Evolutionary conservation across 2,797 vertebrate species (phyloP), one percentile per base, ranked within the genome.

Genomic region (Cirrhinus molitorella): DNA sequence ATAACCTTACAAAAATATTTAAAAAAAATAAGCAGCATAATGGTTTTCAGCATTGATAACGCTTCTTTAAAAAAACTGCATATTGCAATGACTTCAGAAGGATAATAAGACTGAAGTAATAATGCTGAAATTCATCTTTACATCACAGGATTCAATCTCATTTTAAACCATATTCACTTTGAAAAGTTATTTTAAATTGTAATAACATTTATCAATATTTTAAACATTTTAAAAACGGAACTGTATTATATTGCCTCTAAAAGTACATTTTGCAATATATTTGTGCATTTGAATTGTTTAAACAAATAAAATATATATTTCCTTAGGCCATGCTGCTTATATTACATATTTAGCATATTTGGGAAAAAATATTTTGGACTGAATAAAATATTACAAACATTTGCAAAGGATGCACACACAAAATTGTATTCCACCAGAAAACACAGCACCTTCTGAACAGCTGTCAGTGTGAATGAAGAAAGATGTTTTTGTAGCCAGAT

Each of bases 401-500:
- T 71, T 19, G 23, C 1, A 21, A 31, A 34, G 12, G 25, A 16
- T 61, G 70, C 47, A 51, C 7, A 8, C 11, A 59, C 16, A 5
- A 71, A 70, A 59, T 12, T 19, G 11, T 40, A 28, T 17, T 76
- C 55, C n/a, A 37, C 12, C 12, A 37, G 49, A 31, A n/a, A 16
- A 8, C 28, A 53, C 3, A 34, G 19, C 34, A 61, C 16, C 53
- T 77, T 59, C 14, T 17, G 23, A 59, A 45, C 0, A 23, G 14
- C 37, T 76, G n/a, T 59, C 55, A 25, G 66, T 68, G 11, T 68
- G 11, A 40, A 53, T 53, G 47, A 51, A 73, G n/a, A 77, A 28
- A 61, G 55, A 61, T 61, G 37, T 77, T 45, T 19, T 61, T 77
- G 74, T 61, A 11, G 23, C 55, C 74, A 77, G 74, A 61, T 61